These are phyloP conservation scores for Drosophila barbarae DNA, from an alignment of 2,888 invertebrate genomes.

Conservation along the genomic window DNA sequence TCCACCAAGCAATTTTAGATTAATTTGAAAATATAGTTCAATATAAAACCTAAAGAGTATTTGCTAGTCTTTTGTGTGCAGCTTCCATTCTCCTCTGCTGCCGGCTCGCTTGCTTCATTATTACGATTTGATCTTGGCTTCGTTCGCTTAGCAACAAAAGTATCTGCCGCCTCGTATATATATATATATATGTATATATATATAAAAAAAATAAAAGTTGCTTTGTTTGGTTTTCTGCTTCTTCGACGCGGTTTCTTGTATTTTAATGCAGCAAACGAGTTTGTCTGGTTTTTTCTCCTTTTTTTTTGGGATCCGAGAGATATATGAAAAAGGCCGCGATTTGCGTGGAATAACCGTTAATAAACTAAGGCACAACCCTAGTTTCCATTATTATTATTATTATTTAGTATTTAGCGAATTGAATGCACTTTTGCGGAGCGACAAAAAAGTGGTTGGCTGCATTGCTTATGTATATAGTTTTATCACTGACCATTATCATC, in stretches of 20 bases:
- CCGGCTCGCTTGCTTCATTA: conserved; percentile 25
- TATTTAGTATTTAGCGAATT: conserved; percentile 12
- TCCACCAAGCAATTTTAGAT: not conserved
- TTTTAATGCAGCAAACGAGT: conserved; percentile 53
- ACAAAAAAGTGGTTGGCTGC: conserved; percentile 4
- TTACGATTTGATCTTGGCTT: conserved; percentile 58
- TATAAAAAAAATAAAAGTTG: conserved; percentile 34
- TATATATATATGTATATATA: not conserved
- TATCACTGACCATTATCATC: not conserved
- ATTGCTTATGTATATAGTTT: conserved; percentile 13
- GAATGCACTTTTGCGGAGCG: conserved; percentile 24
- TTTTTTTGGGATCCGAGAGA: conserved; percentile 19
- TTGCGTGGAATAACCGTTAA: conserved; percentile 38
- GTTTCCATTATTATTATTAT: conserved; percentile 11
- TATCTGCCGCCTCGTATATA: conserved; percentile 22
- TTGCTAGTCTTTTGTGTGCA: not conserved
- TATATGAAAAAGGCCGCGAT: conserved; percentile 6
- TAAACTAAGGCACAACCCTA: conserved; percentile 27
- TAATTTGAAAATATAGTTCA: not conserved
- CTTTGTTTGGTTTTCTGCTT: conserved; percentile 41
- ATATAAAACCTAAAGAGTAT: not conserved
- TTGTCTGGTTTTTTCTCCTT: conserved; percentile 55
- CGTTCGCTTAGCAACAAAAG: conserved; percentile 64
- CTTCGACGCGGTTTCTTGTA: conserved; percentile 38
- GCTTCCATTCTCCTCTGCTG: conserved; percentile 16